phyloP scores from a whole-genome alignment of 2,888 invertebrate genomes.

The Pollenia griseotomentosa region DNA sequence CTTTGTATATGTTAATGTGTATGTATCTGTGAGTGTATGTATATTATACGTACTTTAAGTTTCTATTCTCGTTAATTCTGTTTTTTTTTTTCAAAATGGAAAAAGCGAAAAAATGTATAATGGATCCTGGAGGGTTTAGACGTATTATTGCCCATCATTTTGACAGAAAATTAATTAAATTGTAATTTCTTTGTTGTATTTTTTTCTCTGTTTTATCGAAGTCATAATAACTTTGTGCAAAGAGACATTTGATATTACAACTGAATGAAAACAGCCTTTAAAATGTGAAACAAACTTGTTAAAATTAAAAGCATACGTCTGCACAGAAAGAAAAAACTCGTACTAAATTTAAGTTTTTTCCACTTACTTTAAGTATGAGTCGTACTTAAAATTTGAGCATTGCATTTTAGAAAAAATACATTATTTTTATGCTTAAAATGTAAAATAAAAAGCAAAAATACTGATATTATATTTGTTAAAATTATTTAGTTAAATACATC shows the following conservation, averaged over 20 bases:
- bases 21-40: not conserved
- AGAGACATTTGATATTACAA: not conserved
- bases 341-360: too few species aligned
- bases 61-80: slow-evolving; percentile 38
- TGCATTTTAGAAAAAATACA: too few species aligned
- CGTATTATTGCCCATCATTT: slow-evolving; percentile 63
- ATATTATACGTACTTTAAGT: slow-evolving; percentile 15
- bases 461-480: too few species aligned
- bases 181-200: slow-evolving; percentile 42
- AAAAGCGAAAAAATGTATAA: slow-evolving; percentile 11
- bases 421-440: too few species aligned
- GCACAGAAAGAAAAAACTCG: too few species aligned
- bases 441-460: too few species aligned
- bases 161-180: slow-evolving; percentile 73
- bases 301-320: not conserved
- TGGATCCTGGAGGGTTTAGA: slow-evolving; percentile 64
- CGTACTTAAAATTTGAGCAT: too few species aligned
- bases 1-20: slow-evolving; percentile 4
- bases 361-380: too few species aligned
- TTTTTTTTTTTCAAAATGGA: slow-evolving; percentile 16
- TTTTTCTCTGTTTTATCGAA: not conserved
- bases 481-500: too few species aligned
- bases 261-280: not conserved
- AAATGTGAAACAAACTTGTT: not conserved
- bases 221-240: not conserved